Evolutionary conservation across 2,888 invertebrate species (phyloP).

Genomic region (Schrankia costaestrigalis): DNA sequence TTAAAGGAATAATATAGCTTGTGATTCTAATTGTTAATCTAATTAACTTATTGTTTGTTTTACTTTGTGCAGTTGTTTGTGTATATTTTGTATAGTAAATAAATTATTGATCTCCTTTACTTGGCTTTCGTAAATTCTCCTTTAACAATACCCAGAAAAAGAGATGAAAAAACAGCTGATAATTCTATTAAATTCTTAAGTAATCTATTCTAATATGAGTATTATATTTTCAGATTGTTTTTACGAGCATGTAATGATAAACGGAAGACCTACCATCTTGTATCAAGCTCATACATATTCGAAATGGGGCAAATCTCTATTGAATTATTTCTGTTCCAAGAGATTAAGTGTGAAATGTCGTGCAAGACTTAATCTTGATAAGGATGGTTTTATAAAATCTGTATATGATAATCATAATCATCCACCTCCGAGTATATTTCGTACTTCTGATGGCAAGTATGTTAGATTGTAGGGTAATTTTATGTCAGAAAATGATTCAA

Average conservation of each 20-base stretch:
- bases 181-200: no score
- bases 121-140: no score
- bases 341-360: neutral
- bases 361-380: neutral
- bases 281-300: neutral
- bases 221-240: neutral
- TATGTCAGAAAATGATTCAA: neutral
- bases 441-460: neutral
- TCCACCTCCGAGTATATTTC: neutral
- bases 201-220: neutral
- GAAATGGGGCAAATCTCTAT: neutral
- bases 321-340: neutral
- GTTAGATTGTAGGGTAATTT: neutral
- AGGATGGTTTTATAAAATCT: neutral
- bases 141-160: no score
- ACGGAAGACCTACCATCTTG: neutral
- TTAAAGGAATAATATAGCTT: no score
- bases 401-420: slow-evolving; percentile 2
- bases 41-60: no score
- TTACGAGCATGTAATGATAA: slow-evolving; percentile 2
- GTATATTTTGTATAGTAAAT: no score
- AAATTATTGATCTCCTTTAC: no score
- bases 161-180: no score
- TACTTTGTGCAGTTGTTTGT: no score
- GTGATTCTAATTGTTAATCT: no score